phyloP scores from a whole-genome alignment of 2,797 vertebrate species.

The Poeciliopsis turneri region DNA sequence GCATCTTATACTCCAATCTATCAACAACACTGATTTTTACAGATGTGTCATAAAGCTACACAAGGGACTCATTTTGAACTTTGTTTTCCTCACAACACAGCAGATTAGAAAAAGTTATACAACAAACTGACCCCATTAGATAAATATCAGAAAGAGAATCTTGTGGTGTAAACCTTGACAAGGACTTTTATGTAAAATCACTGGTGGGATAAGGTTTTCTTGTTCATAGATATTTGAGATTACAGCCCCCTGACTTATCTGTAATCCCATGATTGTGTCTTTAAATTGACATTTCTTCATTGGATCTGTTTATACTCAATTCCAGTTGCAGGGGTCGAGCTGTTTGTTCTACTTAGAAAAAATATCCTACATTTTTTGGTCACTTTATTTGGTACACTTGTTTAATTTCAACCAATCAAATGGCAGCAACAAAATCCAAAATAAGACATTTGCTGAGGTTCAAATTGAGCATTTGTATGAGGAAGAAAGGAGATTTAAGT shows the following conservation, averaged over 20 bases:
- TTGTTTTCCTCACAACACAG: conserved; percentile 15
- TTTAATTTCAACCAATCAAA: neutral
- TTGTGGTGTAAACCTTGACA: conserved; percentile 7
- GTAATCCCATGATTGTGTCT: conserved; percentile 13
- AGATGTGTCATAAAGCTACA: conserved; percentile 19
- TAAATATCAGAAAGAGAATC: conserved; percentile 11
- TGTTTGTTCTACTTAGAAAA: neutral
- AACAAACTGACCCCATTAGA: conserved; percentile 19
- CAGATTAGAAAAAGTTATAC: conserved; percentile 42
- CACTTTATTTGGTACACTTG: neutral
- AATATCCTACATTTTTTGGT: neutral
- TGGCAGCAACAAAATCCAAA: neutral
- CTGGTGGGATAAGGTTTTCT: neutral
- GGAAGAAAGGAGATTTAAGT: neutral
- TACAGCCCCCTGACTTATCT: conserved; percentile 6
- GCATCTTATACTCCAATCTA: neutral
- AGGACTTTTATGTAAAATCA: conserved; percentile 15
- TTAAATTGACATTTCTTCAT: neutral
- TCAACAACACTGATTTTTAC: conserved; percentile 26
- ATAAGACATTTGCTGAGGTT: neutral
- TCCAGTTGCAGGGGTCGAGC: neutral
- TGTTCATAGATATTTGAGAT: conserved; percentile 11
- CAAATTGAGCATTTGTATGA: neutral
- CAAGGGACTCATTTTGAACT: conserved; percentile 21
- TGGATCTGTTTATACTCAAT: conserved; percentile 3